Percentiles rank a stretch among this genome's conserved stretches.
phyloP scores from a whole-genome alignment of 2,113 vertebrate species.

The Prunella fulvescens region DNA sequence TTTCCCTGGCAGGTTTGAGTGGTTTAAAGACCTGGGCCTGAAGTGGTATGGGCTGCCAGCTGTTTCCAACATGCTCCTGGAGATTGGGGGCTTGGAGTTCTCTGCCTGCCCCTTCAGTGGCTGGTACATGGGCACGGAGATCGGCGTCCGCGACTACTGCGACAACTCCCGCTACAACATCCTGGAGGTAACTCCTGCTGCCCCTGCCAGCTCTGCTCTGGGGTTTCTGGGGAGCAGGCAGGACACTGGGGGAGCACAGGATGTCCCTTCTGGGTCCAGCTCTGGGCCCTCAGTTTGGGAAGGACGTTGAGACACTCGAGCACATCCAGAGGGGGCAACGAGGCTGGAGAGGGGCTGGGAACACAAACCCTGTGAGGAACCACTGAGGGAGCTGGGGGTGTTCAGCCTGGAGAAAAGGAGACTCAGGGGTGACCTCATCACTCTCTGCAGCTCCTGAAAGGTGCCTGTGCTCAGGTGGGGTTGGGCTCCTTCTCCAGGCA shows the following conservation, averaged over 20 bases:
- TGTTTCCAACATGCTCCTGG: slow-evolving; percentile 94
- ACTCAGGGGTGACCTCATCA: background rate
- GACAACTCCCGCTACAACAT: slow-evolving; percentile 96
- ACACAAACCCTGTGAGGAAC: background rate
- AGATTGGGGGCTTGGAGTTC: slow-evolving; percentile 94
- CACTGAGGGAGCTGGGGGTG: background rate
- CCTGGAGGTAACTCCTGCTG: slow-evolving; percentile 80
- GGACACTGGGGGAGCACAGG: background rate
- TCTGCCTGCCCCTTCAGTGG: slow-evolving; percentile 93
- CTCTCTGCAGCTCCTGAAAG: background rate
- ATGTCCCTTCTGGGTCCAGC: background rate
- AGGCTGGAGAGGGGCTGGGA: background rate
- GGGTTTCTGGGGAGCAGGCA: background rate
- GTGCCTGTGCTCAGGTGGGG: background rate
- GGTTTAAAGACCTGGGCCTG: slow-evolving; percentile 91
- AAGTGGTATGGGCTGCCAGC: slow-evolving; percentile 96
- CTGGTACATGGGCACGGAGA: slow-evolving; percentile 99
- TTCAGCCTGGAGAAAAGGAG: background rate
- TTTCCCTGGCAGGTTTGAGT: slow-evolving; percentile 78
- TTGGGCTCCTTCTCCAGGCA: too few relatives aligned
- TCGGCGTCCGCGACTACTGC: slow-evolving; percentile 95
- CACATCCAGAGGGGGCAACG: background rate
- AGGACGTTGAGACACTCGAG: accelerated
- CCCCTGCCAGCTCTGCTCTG: background rate
- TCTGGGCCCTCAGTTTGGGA: background rate